Conservation (phyloP, 1,140 invertebrate species). For the Druon quercuslanigerum region DNA sequence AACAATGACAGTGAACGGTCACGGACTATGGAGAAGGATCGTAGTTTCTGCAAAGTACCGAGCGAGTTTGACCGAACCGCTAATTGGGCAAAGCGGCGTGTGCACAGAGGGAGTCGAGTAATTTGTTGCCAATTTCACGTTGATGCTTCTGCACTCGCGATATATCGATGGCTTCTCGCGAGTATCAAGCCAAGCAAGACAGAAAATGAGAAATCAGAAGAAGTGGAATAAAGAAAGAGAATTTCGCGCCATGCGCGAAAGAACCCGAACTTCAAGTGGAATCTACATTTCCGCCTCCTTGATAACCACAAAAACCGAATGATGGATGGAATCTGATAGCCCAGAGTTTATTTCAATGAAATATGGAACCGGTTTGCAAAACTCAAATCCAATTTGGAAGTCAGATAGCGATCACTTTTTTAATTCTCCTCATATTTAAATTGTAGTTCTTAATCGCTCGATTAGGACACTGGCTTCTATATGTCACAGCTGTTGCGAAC, state of each 20-base stretch:
- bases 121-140: constrained; percentile 61
- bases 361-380: constrained; percentile 29
- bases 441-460: background rate
- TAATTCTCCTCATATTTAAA: background rate
- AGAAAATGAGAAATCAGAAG: constrained; percentile 9
- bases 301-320: constrained; percentile 23
- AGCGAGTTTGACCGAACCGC: constrained; percentile 49
- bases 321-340: constrained; percentile 29
- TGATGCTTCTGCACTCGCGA: constrained; percentile 52
- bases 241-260: constrained; percentile 41
- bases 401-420: background rate
- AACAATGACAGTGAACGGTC: constrained; percentile 50
- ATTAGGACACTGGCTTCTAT: background rate
- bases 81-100: constrained; percentile 54
- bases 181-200: constrained; percentile 11
- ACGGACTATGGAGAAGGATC: constrained; percentile 45
- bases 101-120: constrained; percentile 51
- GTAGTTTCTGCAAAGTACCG: constrained; percentile 43
- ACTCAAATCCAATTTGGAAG: constrained; percentile 26
- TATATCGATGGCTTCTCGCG: constrained; percentile 39
- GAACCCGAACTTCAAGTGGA: constrained; percentile 39
- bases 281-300: constrained; percentile 48
- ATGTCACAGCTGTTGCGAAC: too few species aligned
- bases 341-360: constrained; percentile 18
- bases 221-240: constrained; percentile 20